phyloP scores from a whole-genome alignment of 53 echinoderm and acorn worm species.

The Actinopyga echinites region DNA sequence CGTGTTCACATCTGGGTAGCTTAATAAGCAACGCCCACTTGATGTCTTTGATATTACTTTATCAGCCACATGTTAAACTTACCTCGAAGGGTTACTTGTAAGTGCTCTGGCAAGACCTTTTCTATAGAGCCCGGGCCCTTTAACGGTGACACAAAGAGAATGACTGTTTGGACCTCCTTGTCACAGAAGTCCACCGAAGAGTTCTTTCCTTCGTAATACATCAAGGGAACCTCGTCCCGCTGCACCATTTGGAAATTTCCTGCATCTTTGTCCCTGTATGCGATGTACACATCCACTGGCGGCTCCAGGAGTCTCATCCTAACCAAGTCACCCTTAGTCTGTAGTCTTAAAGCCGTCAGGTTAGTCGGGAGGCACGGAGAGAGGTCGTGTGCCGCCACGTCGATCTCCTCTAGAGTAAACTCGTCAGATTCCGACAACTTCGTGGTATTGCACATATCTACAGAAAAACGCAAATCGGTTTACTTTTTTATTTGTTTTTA shows the following conservation, averaged over 20 bases:
- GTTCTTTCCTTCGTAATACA: not conserved
- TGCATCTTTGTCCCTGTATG: not conserved
- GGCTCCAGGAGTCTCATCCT: not conserved
- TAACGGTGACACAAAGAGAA: not conserved
- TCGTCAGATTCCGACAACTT: not conserved
- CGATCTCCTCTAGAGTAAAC: not conserved
- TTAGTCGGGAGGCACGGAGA: not conserved
- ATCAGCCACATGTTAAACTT: not conserved
- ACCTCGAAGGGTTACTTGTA: not conserved
- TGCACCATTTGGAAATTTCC: not conserved
- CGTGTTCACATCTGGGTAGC: too few relatives aligned
- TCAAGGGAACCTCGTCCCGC: not conserved
- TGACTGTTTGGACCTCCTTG: not conserved
- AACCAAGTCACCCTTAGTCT: not conserved
- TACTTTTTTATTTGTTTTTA: too few relatives aligned
- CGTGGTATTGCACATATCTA: not conserved
- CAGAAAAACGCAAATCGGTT: not conserved
- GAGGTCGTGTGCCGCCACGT: not conserved
- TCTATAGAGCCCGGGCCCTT: not conserved
- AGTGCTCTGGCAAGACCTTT: not conserved
- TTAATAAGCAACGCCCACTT: too few relatives aligned
- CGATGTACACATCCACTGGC: slow-evolving; percentile 10
- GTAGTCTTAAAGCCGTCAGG: not conserved
- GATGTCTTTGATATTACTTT: too few relatives aligned
- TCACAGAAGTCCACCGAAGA: not conserved